Percentiles rank a stretch among this genome's conserved stretches.
These are phyloP conservation scores for Acheta domesticus DNA, from an alignment of 2,888 invertebrate genomes.

Conservation along the genomic window DNA sequence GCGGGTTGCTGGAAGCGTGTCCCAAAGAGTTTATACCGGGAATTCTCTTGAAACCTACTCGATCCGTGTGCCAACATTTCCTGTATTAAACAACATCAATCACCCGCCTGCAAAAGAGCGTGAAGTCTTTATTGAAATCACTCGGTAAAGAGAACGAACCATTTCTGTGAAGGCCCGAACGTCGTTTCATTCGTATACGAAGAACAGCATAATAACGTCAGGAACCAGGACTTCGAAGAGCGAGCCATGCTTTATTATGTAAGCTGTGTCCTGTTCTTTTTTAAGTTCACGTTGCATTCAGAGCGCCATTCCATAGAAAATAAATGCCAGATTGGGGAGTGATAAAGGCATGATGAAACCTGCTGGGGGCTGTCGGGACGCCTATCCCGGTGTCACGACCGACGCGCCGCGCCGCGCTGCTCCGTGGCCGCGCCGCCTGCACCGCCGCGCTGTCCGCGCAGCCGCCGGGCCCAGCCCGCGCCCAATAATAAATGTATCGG, in stretches of 20 bases:
- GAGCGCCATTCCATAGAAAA: not conserved
- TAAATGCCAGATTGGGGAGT: constrained; percentile 7
- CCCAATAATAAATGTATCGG: no score
- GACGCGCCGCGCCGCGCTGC: not conserved
- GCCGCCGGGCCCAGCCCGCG: no score
- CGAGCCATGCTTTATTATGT: not conserved
- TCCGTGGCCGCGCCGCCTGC: not conserved
- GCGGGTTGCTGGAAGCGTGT: no score
- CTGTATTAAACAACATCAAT: constrained; percentile 3
- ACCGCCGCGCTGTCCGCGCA: no score
- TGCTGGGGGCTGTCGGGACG: not conserved
- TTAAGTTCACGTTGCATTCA: not conserved
- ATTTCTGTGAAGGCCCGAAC: constrained; percentile 4
- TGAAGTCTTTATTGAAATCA: not conserved
- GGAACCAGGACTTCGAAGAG: not conserved
- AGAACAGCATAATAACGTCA: constrained; percentile 1
- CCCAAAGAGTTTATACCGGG: not conserved
- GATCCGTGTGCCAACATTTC: not conserved
- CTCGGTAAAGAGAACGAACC: not conserved
- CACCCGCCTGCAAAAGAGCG: not conserved
- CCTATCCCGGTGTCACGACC: constrained; percentile 1
- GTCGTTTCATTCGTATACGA: not conserved
- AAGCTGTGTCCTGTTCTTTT: constrained; percentile 3
- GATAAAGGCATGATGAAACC: constrained; percentile 18
- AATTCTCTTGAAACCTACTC: not conserved